Evolutionary conservation across 2,113 vertebrate genomes (phyloP).

Genomic region (Clupea harengus): DNA sequence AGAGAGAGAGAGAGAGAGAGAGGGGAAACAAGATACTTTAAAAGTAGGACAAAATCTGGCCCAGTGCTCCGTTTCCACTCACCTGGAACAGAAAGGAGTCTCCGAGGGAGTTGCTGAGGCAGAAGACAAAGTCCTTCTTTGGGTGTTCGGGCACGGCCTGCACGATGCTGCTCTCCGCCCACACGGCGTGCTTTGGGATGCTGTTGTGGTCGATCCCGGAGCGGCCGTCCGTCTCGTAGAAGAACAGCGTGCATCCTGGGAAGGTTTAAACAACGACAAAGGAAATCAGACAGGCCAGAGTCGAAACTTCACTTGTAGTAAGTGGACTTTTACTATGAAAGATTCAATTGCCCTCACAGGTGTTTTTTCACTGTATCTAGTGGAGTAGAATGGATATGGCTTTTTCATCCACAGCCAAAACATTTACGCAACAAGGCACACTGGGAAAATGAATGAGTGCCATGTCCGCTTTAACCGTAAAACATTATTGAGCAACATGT

Average conservation of each 20-base stretch:
- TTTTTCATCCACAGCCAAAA: not conserved
- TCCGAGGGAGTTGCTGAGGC: constrained; percentile 94
- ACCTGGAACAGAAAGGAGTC: constrained; percentile 98
- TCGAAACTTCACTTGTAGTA: not conserved
- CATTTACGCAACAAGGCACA: not conserved
- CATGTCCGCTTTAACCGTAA: not conserved
- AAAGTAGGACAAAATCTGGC: not conserved
- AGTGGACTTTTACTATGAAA: not conserved
- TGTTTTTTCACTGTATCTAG: not conserved
- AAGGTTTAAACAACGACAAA: constrained; percentile 27
- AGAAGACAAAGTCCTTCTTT: constrained; percentile 98
- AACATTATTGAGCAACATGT: not conserved
- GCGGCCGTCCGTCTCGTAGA: constrained; percentile 88
- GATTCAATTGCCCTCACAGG: not conserved
- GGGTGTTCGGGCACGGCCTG: constrained; percentile 98
- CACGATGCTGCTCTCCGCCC: constrained; percentile 96
- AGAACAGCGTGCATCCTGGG: constrained; percentile 90
- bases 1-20: not conserved
- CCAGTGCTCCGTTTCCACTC: constrained; percentile 23
- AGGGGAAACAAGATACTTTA: not conserved
- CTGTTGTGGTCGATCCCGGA: constrained; percentile 92
- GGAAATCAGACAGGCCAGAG: not conserved
- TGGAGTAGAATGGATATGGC: not conserved
- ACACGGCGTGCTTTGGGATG: constrained; percentile 88
- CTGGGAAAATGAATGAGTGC: not conserved